A percentile compares a stretch with the other conserved stretches of the same genome.
phyloP scores from a whole-genome alignment of 2,797 vertebrate species.

The Rhinophrynus dorsalis region DNA sequence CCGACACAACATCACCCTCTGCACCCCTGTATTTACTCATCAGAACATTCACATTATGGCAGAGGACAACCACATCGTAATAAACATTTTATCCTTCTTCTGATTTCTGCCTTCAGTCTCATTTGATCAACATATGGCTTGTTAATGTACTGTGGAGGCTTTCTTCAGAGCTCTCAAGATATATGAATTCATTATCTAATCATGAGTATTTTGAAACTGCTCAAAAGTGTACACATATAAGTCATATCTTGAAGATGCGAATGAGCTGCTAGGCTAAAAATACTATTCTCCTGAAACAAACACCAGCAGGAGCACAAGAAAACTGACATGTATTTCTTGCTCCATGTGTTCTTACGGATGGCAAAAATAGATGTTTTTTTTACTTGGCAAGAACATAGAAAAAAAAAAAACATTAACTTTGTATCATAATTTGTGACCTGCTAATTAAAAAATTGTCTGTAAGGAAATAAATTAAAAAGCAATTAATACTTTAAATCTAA shows the following conservation, averaged over 20 bases:
- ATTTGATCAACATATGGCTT: conserved; percentile 45
- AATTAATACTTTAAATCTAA: conserved; percentile 11
- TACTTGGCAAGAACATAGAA: conserved; percentile 30
- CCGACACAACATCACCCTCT: too few species aligned
- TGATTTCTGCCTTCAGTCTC: background rate
- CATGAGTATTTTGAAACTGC: conserved; percentile 44
- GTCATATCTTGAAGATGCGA: conserved; percentile 41
- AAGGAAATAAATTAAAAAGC: background rate
- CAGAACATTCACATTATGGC: background rate
- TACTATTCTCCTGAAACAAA: conserved; percentile 45
- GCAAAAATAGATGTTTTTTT: conserved; percentile 45
- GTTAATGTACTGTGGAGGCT: conserved; percentile 40
- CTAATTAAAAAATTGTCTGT: conserved; percentile 18
- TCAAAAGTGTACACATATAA: conserved; percentile 45
- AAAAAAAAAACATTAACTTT: conserved; percentile 21
- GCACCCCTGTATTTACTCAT: too few species aligned
- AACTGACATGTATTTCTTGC: conserved; percentile 47
- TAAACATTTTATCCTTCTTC: conserved; percentile 11
- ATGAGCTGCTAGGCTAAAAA: conserved; percentile 46
- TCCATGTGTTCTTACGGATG: conserved; percentile 43
- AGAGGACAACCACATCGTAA: background rate
- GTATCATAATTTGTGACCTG: conserved; percentile 20
- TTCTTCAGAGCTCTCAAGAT: conserved; percentile 34
- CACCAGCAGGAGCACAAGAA: conserved; percentile 45
- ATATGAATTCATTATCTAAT: conserved; percentile 48